Evolutionary conservation across 1,140 invertebrate genomes (phyloP).

Genomic region (Bombus ignitus): DNA sequence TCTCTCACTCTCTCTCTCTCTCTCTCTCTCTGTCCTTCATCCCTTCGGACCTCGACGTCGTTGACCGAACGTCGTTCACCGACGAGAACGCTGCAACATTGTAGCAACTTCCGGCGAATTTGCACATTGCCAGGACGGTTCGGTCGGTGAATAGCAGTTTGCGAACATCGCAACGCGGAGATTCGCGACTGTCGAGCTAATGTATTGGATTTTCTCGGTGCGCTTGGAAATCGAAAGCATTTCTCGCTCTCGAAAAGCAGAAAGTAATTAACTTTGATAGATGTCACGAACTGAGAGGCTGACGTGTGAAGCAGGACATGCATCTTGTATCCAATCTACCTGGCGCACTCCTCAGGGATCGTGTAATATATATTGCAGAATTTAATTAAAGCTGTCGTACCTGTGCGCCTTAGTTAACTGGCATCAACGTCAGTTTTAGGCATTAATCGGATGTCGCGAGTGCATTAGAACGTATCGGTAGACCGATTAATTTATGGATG

Average conservation of each 20-base stretch:
- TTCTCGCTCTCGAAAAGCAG: neutral
- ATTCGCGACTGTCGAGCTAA: neutral
- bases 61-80: neutral
- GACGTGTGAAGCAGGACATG: slow-evolving; percentile 18
- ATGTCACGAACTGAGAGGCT: neutral
- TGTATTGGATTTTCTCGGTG: too few species aligned
- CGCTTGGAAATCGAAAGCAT: neutral
- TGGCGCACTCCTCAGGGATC: slow-evolving; percentile 24
- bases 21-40: neutral
- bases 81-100: neutral
- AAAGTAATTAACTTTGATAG: slow-evolving; percentile 40
- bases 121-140: neutral
- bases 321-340: slow-evolving; percentile 38
- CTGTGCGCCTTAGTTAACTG: slow-evolving; percentile 1
- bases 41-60: neutral
- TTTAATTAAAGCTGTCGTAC: slow-evolving; percentile 48
- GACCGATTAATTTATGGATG: too few species aligned
- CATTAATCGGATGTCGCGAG: slow-evolving; percentile 7
- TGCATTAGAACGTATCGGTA: neutral
- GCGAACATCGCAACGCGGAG: neutral
- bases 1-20: neutral
- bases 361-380: slow-evolving; percentile 47
- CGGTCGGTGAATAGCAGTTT: neutral
- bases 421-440: slow-evolving; percentile 37
- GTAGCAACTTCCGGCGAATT: neutral